phyloP scores from a whole-genome alignment of 2,888 invertebrate species.

The Dioctria linearis region DNA sequence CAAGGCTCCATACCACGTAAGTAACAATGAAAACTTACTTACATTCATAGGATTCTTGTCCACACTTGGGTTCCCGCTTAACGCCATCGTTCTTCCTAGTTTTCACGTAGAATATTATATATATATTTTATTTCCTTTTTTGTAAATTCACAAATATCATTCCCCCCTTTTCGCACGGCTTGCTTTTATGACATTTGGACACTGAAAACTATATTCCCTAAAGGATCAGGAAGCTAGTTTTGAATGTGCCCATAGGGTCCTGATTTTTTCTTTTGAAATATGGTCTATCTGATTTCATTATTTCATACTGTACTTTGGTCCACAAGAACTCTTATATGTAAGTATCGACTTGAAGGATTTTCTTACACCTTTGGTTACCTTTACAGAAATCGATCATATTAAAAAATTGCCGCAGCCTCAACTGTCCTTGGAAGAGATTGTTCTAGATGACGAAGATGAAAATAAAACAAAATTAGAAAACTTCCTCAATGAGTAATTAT shows the following conservation, averaged over 20 bases:
- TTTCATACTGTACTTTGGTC: not conserved
- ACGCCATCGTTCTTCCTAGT: not conserved
- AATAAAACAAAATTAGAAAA: slow-evolving; percentile 76
- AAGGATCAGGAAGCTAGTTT: no score
- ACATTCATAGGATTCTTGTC: not conserved
- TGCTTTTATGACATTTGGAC: not conserved
- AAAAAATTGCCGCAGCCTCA: slow-evolving; percentile 64
- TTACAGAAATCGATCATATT: slow-evolving; percentile 56
- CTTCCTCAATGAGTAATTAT: slow-evolving; percentile 73
- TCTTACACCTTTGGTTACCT: not conserved
- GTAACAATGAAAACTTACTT: slow-evolving; percentile 55
- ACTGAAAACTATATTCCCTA: no score
- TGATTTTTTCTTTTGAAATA: not conserved
- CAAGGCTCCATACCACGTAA: slow-evolving; percentile 77
- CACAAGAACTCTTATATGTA: not conserved
- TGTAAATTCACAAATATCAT: not conserved
- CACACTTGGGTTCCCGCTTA: not conserved
- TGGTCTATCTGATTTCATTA: not conserved
- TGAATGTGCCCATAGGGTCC: no score
- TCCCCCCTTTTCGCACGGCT: not conserved
- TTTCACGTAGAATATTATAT: not conserved
- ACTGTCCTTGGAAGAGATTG: slow-evolving; percentile 77
- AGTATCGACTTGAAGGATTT: no score
- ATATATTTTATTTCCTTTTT: not conserved
- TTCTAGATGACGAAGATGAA: slow-evolving; percentile 76